These are phyloP conservation scores for Hylomyscus alleni DNA, from an alignment of 2,797 vertebrate species.

Conservation along the genomic window DNA sequence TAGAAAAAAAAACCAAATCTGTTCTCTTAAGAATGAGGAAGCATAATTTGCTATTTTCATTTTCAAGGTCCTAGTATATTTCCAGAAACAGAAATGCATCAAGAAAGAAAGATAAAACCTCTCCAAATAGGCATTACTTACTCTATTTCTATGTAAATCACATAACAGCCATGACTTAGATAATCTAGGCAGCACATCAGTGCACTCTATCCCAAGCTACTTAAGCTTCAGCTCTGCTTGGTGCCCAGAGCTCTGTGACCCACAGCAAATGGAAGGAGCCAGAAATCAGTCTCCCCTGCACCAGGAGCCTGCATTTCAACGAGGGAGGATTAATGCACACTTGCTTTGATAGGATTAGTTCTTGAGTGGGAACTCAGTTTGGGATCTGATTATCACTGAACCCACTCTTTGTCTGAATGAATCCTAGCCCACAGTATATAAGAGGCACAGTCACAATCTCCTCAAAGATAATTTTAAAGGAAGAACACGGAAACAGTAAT, in stretches of 20 bases:
- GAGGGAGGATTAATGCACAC: slow-evolving; percentile 87
- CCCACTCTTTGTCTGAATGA: slow-evolving; percentile 82
- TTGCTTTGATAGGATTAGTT: slow-evolving; percentile 88
- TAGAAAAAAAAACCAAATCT: neutral
- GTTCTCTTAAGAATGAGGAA: slow-evolving; percentile 46
- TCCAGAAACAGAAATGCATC: slow-evolving; percentile 55
- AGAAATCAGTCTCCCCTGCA: slow-evolving; percentile 85
- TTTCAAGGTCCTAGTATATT: slow-evolving; percentile 54
- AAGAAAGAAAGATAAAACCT: slow-evolving; percentile 70
- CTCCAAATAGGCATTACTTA: slow-evolving; percentile 35
- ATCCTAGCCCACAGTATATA: slow-evolving; percentile 71
- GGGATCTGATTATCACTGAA: slow-evolving; percentile 83
- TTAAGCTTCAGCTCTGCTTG: slow-evolving; percentile 78
- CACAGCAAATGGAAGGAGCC: slow-evolving; percentile 84
- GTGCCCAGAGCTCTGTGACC: slow-evolving; percentile 84
- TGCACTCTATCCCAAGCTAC: slow-evolving; percentile 74
- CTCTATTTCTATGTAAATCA: slow-evolving; percentile 84
- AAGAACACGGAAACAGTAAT: slow-evolving; percentile 47
- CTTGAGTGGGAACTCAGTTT: slow-evolving; percentile 82
- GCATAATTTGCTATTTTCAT: slow-evolving; percentile 59
- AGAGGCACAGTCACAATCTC: slow-evolving; percentile 49
- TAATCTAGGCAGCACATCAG: slow-evolving; percentile 81
- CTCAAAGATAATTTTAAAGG: slow-evolving; percentile 70
- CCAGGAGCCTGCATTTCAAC: slow-evolving; percentile 57
- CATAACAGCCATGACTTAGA: slow-evolving; percentile 67